Conservation (phyloP, 1,140 invertebrate genomes). For the Lasioglossum albipes region DNA sequence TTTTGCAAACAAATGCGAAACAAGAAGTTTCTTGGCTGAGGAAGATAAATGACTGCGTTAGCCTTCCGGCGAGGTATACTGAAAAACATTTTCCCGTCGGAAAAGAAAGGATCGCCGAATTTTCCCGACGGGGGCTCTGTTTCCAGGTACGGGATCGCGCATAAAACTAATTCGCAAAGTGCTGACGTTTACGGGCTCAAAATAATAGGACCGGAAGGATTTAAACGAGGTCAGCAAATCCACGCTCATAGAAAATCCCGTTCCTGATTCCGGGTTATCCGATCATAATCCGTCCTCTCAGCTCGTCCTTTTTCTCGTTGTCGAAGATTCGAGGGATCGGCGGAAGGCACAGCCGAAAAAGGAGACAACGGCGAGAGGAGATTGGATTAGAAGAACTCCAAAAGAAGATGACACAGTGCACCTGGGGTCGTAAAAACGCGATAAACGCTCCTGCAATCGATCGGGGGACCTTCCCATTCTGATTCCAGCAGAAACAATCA, state of each 20-base stretch:
- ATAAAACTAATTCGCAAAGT: constrained; percentile 25
- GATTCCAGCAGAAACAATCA: neutral
- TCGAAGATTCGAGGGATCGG: constrained; percentile 17
- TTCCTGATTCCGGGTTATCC: constrained; percentile 28
- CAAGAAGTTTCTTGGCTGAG: no score
- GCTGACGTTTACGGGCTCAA: constrained; percentile 26
- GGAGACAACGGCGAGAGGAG: constrained; percentile 7
- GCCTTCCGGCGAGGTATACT: no score
- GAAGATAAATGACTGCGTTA: no score
- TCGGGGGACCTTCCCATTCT: neutral
- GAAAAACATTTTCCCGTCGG: no score
- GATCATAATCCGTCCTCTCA: constrained; percentile 47
- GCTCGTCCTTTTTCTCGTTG: constrained; percentile 30
- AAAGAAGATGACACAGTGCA: neutral
- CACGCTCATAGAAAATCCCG: constrained; percentile 40
- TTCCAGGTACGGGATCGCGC: neutral
- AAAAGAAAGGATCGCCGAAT: neutral
- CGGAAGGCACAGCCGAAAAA: constrained; percentile 18
- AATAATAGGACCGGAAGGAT: constrained; percentile 33
- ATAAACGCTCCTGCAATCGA: neutral
- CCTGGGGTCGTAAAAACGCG: neutral
- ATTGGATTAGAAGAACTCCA: constrained; percentile 20
- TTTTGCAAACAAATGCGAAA: no score
- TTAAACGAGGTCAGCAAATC: constrained; percentile 46
- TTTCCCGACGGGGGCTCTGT: neutral